Percentiles rank a stretch among this genome's conserved stretches.
Evolutionary conservation across 1,140 invertebrate genomes (phyloP).

Genomic region (Yoshiicerus persimilis): DNA sequence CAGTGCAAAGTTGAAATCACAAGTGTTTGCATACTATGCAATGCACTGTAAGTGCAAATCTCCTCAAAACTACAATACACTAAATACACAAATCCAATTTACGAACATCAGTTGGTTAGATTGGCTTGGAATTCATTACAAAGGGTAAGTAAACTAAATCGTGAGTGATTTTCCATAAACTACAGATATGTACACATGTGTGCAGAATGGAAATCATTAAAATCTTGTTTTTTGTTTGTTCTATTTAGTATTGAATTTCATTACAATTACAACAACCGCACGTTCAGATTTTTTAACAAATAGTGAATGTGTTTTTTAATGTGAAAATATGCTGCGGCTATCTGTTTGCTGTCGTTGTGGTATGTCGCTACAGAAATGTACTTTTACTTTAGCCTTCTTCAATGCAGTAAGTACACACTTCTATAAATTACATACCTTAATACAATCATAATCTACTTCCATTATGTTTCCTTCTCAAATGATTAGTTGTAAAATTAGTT

Average conservation of each 20-base stretch:
- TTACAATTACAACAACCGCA: too few relatives aligned
- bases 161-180: neutral
- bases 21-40: neutral
- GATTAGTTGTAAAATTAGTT: neutral
- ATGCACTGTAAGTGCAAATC: neutral
- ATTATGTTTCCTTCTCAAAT: neutral
- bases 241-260: neutral
- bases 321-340: neutral
- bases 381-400: neutral
- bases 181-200: too few relatives aligned
- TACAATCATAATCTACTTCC: neutral
- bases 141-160: neutral
- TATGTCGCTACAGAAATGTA: neutral
- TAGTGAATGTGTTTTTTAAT: neutral
- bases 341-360: neutral
- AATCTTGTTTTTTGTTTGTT: neutral
- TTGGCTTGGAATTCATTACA: neutral
- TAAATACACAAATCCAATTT: neutral
- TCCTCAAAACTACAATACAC: neutral
- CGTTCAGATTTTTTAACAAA: neutral
- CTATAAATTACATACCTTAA: neutral
- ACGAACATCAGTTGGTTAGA: neutral
- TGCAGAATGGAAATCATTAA: neutral
- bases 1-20: neutral
- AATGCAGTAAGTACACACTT: neutral